Percentiles rank a stretch among this genome's conserved stretches.
These are phyloP conservation scores for Dolichoris vasculosae DNA, from an alignment of 1,140 invertebrate genomes.

Conservation along the genomic window DNA sequence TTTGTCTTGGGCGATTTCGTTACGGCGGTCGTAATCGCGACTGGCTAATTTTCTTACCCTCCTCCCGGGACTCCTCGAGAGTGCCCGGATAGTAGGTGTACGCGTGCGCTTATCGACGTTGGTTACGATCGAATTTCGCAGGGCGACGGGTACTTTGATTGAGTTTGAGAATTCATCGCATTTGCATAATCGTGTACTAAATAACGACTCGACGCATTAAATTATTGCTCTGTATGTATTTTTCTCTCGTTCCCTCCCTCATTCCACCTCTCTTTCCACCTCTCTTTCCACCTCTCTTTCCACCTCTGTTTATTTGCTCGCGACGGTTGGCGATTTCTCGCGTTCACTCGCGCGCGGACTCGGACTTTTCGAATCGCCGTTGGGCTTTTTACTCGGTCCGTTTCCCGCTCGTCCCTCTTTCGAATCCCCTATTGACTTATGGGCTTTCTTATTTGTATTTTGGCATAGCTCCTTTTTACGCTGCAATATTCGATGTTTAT, in stretches of 20 bases:
- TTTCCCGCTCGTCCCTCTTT: no score
- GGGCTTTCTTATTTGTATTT: neutral
- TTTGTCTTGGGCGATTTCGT: constrained; percentile 35
- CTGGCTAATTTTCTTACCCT: neutral
- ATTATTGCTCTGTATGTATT: neutral
- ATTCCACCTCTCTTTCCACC: no score
- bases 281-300: no score
- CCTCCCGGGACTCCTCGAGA: neutral
- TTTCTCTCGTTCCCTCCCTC: neutral
- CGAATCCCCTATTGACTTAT: neutral
- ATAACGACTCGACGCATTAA: constrained; percentile 13
- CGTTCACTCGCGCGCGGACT: neutral
- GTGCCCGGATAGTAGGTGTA: neutral
- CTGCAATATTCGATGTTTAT: neutral
- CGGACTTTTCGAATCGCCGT: neutral
- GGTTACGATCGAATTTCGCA: neutral
- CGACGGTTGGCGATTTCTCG: neutral
- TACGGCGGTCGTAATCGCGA: constrained; percentile 8
- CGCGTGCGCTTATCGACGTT: neutral
- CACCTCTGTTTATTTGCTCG: neutral
- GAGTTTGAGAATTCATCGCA: constrained; percentile 47
- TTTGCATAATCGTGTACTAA: constrained; percentile 44
- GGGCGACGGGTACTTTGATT: constrained; percentile 34
- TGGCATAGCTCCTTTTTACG: neutral
- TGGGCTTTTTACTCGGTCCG: no score